Conservation (phyloP, 2,113 vertebrate genomes). For the Melanotaenia duboulayi region DNA sequence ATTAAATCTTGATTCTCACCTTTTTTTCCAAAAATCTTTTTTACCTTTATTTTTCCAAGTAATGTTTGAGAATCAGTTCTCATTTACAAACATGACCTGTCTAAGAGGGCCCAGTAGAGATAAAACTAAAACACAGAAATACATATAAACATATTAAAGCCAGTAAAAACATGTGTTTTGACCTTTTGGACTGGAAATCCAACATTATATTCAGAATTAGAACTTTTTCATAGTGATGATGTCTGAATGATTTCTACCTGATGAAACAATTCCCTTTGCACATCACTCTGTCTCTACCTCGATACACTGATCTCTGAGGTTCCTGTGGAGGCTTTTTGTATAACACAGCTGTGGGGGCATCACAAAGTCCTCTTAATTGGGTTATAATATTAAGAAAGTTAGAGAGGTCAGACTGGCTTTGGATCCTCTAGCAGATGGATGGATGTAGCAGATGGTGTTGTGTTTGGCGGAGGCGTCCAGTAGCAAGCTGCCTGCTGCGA, state of each 20-base stretch:
- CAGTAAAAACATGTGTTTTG: too few species aligned
- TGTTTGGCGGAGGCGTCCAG: conserved; percentile 36
- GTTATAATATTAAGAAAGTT: conserved; percentile 22
- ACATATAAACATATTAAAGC: not conserved
- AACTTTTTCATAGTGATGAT: accelerated
- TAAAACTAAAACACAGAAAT: too few species aligned
- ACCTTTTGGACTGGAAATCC: too few species aligned
- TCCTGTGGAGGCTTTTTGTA: conserved; percentile 11
- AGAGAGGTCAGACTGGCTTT: conserved; percentile 34
- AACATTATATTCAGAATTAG: not conserved
- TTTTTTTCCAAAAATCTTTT: too few species aligned
- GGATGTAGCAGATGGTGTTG: conserved; percentile 65
- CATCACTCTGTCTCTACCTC: not conserved
- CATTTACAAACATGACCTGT: too few species aligned
- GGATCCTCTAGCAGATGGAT: conserved; percentile 21
- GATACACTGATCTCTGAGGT: conserved; percentile 1
- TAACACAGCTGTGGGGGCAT: conserved; percentile 25
- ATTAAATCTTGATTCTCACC: not conserved
- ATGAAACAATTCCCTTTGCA: conserved; percentile 8
- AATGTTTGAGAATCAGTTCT: too few species aligned
- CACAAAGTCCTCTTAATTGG: conserved; percentile 26
- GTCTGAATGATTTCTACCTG: not conserved
- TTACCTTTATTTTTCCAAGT: too few species aligned
- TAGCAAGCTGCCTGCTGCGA: conserved; percentile 35
- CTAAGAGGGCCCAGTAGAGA: too few species aligned